A percentile compares a stretch with the other conserved stretches of the same genome.
These are phyloP conservation scores for Apis laboriosa DNA, from an alignment of 1,140 invertebrate genomes.

Conservation along the genomic window DNA sequence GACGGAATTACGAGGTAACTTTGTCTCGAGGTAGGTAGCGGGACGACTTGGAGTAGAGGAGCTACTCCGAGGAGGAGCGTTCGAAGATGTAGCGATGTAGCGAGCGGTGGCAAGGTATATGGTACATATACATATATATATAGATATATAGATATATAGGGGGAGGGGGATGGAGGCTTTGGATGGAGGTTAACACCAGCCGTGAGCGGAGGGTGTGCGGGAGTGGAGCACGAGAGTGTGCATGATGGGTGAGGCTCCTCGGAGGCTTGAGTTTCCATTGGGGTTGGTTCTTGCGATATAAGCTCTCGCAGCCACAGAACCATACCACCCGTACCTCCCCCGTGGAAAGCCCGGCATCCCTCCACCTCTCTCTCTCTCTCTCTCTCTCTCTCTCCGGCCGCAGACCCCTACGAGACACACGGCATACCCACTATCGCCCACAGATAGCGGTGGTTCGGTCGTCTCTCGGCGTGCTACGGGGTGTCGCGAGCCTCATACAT, in stretches of 20 bases:
- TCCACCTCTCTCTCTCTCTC: slow-evolving; percentile 18
- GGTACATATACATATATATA: too few relatives aligned
- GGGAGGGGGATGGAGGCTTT: background rate
- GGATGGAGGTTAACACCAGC: slow-evolving; percentile 46
- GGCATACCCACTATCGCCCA: slow-evolving; percentile 80
- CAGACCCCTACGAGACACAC: slow-evolving; percentile 75
- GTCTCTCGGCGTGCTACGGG: slow-evolving; percentile 75
- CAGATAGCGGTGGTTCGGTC: slow-evolving; percentile 79
- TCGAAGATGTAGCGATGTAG: slow-evolving; percentile 58
- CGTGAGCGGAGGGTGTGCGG: slow-evolving; percentile 40
- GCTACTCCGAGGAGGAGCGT: slow-evolving; percentile 36
- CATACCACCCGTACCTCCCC: slow-evolving; percentile 55
- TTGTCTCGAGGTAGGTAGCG: slow-evolving; percentile 78
- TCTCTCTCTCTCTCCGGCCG: slow-evolving; percentile 56
- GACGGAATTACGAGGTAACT: slow-evolving; percentile 81
- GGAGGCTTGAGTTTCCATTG: slow-evolving; percentile 78
- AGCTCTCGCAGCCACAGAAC: slow-evolving; percentile 71
- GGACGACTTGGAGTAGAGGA: slow-evolving; percentile 70
- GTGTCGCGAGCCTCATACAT: slow-evolving; percentile 80
- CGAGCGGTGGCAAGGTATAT: slow-evolving; percentile 4
- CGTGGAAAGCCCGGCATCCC: slow-evolving; percentile 52
- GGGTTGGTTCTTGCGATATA: slow-evolving; percentile 80
- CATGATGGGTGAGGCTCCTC: slow-evolving; percentile 78
- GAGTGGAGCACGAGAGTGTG: slow-evolving; percentile 74
- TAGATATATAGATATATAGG: background rate